Evolutionary conservation across 2,888 invertebrate species (phyloP).

Genomic region (Nemotelus pantherinus): DNA sequence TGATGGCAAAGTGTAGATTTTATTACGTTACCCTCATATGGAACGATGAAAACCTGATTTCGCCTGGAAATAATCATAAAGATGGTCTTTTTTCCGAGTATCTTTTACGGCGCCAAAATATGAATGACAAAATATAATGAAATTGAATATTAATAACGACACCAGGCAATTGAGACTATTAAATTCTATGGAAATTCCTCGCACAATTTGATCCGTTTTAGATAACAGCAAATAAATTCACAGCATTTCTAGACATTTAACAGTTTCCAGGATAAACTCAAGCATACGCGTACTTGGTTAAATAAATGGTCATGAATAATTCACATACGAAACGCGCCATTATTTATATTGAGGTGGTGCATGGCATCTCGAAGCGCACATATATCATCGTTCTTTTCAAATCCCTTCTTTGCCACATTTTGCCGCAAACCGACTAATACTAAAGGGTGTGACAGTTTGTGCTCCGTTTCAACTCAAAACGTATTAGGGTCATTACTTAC

Average conservation of each 20-base stretch:
- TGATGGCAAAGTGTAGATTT: too few species aligned
- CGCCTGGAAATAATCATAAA: too few species aligned
- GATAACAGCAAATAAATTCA: conserved; percentile 3
- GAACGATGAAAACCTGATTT: too few species aligned
- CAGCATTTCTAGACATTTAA: neutral
- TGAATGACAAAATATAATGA: too few species aligned
- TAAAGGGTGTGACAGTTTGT: neutral
- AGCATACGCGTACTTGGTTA: neutral
- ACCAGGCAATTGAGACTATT: too few species aligned
- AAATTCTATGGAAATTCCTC: neutral
- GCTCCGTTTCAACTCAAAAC: conserved; percentile 7
- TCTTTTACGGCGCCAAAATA: too few species aligned
- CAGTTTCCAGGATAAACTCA: neutral
- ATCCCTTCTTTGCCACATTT: neutral
- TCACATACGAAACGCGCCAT: neutral
- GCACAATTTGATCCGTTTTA: neutral
- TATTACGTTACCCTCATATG: too few species aligned
- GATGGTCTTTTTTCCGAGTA: too few species aligned
- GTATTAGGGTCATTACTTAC: conserved; percentile 23
- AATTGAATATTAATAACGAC: too few species aligned
- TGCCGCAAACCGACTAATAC: neutral
- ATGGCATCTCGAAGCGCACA: neutral
- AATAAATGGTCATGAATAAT: conserved; percentile 15
- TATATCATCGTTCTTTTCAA: neutral
- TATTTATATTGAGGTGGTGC: neutral